Evolutionary conservation across 2,888 invertebrate species (phyloP).

Genomic region (Pimpla rufipes): DNA sequence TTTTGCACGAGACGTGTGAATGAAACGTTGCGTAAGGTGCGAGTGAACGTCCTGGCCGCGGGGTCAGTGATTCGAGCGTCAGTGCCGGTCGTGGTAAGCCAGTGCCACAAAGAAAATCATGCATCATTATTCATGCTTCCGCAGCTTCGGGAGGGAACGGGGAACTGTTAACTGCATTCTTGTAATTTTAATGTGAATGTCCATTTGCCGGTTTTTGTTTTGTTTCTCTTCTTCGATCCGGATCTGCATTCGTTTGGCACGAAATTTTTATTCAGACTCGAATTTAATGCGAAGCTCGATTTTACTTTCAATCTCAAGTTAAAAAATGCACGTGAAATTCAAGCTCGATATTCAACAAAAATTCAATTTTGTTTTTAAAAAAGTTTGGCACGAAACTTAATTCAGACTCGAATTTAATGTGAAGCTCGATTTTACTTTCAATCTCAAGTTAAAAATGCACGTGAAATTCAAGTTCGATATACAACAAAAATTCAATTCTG

Average conservation of each 20-base stretch:
- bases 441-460: background rate
- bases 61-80: slow-evolving; percentile 1
- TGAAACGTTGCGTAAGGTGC: background rate
- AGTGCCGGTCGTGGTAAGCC: slow-evolving; percentile 27
- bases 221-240: background rate
- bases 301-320: background rate
- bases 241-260: background rate
- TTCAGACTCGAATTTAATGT: too few relatives aligned
- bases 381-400: background rate
- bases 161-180: background rate
- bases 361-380: too few relatives aligned
- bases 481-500: too few relatives aligned
- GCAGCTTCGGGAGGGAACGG: slow-evolving; percentile 25
- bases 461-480: background rate
- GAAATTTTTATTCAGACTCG: too few relatives aligned
- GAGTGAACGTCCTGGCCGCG: background rate
- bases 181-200: slow-evolving; percentile 27
- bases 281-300: too few relatives aligned
- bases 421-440: background rate
- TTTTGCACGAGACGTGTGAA: slow-evolving; percentile 23
- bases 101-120: slow-evolving; percentile 27
- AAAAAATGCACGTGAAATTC: too few relatives aligned
- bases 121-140: slow-evolving; percentile 23
- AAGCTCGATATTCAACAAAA: too few relatives aligned
- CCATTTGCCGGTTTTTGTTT: slow-evolving; percentile 9